Evolutionary conservation across 1,140 invertebrate species (phyloP).

Genomic region (Rhagoletis pomonella): DNA sequence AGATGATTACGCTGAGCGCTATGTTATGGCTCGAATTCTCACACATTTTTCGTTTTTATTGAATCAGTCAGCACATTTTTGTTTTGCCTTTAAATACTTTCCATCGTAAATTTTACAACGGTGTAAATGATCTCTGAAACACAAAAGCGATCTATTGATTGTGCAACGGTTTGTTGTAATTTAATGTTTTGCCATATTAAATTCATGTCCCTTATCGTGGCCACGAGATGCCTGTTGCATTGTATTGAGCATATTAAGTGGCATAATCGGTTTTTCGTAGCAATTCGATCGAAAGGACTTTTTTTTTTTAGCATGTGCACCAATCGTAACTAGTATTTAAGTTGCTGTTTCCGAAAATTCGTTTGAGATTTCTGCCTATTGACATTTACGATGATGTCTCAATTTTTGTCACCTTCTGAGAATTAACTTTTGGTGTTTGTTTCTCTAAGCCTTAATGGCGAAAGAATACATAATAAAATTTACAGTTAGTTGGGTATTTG

Average conservation of each 20-base stretch:
- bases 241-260: constrained; percentile 45
- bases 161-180: constrained; percentile 4
- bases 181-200: constrained; percentile 26
- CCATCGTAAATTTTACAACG: not conserved
- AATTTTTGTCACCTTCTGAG: constrained; percentile 22
- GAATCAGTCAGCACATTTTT: not conserved
- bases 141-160: not conserved
- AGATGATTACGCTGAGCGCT: not conserved
- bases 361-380: not conserved
- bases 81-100: constrained; percentile 18
- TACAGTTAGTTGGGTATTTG: constrained; percentile 5
- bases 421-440: not conserved
- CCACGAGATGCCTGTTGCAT: not conserved
- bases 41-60: not conserved
- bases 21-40: constrained; percentile 2
- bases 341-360: not conserved
- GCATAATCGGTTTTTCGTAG: constrained; percentile 24
- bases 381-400: constrained; percentile 48
- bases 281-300: not conserved
- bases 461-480: not conserved
- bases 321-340: not conserved
- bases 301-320: not conserved
- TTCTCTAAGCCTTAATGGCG: not conserved
- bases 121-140: not conserved
- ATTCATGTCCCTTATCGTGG: constrained; percentile 46